These are phyloP conservation scores for Loripinus fragilis DNA, from an alignment of 2,888 invertebrate species.

Conservation along the genomic window DNA sequence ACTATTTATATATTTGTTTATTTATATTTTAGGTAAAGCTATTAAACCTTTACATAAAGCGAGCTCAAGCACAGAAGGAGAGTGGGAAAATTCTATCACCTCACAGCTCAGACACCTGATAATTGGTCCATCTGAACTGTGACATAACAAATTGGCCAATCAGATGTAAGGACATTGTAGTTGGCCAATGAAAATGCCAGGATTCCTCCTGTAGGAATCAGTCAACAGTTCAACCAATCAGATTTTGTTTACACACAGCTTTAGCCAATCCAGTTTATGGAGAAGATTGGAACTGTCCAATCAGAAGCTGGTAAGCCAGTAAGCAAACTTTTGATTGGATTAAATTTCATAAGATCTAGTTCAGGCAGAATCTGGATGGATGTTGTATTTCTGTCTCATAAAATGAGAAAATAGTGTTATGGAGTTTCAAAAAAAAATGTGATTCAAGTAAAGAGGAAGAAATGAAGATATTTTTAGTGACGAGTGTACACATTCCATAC, in stretches of 20 bases:
- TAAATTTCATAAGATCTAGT: not conserved
- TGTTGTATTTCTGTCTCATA: not conserved
- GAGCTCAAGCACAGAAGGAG: conserved; percentile 83
- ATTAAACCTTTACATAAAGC: conserved; percentile 90
- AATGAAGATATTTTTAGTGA: not conserved
- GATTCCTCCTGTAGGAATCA: conserved; percentile 5
- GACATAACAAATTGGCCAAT: conserved; percentile 14
- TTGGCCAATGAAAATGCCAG: conserved; percentile 15
- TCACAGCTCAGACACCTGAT: conserved; percentile 63
- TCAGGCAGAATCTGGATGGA: not conserved
- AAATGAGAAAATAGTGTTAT: not conserved
- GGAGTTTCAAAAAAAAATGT: not conserved
- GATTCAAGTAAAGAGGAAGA: not conserved
- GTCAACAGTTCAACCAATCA: conserved; percentile 21
- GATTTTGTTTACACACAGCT: conserved; percentile 23
- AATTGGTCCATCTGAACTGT: not conserved
- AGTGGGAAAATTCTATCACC: conserved; percentile 64
- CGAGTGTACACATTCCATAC: not conserved
- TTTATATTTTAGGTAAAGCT: conserved; percentile 86
- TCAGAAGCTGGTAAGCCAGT: not conserved
- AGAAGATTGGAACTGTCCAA: conserved; percentile 11
- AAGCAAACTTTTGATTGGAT: conserved; percentile 13
- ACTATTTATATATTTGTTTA: too few relatives aligned
- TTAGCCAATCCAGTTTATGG: conserved; percentile 32
- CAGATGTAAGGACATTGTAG: not conserved